phyloP scores from a whole-genome alignment of 2,888 invertebrate genomes.

The Dascillus cervinus region DNA sequence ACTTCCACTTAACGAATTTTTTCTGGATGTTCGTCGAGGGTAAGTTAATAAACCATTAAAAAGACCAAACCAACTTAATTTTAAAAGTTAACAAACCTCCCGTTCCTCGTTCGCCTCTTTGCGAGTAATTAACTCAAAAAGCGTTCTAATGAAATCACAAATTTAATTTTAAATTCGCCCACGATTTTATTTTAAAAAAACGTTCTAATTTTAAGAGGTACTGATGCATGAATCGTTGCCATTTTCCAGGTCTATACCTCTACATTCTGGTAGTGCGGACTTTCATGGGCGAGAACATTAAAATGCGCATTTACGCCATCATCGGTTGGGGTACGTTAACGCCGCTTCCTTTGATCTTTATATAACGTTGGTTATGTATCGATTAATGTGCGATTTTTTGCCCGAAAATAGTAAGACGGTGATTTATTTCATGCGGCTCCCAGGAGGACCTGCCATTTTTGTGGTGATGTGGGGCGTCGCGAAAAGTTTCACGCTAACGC shows the following conservation, averaged over 20 bases:
- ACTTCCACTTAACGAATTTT: conserved; percentile 87
- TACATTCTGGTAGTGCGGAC: conserved; percentile 81
- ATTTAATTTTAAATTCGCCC: no score
- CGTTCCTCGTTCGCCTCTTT: no score
- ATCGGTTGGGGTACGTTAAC: conserved; percentile 77
- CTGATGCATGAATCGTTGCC: no score
- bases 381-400: not conserved
- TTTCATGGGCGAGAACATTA: conserved; percentile 75
- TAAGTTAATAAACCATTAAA: no score
- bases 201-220: no score
- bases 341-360: no score
- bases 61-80: no score
- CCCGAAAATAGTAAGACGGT: not conserved
- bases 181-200: no score
- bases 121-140: no score
- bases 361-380: no score
- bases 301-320: conserved; percentile 65
- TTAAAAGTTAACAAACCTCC: no score
- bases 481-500: conserved; percentile 33
- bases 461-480: conserved; percentile 48
- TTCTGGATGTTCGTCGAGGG: conserved; percentile 98
- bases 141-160: no score
- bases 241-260: conserved; percentile 62
- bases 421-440: conserved; percentile 1
- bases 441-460: conserved; percentile 48